phyloP scores from a whole-genome alignment of 2,888 invertebrate genomes.

The Drosophila aldrichi region DNA sequence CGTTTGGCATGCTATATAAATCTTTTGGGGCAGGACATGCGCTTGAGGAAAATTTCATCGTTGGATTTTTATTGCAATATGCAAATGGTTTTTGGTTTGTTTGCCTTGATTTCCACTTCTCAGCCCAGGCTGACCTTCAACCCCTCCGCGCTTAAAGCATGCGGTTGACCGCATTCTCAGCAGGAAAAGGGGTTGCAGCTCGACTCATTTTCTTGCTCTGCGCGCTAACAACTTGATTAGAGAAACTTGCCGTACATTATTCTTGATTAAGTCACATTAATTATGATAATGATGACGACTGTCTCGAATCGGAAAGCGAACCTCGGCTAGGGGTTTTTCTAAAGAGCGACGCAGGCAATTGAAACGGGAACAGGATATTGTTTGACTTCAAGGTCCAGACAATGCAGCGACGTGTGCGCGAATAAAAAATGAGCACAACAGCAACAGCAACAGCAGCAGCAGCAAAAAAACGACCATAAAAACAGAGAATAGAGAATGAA shows the following conservation, averaged over 20 bases:
- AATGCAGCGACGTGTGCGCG: conserved; percentile 62
- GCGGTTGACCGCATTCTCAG: conserved; percentile 81
- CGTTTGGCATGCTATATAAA: conserved; percentile 66
- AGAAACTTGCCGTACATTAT: conserved; percentile 69
- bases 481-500: conserved; percentile 28
- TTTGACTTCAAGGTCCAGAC: conserved; percentile 41
- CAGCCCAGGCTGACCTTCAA: conserved; percentile 72
- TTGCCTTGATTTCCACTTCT: conserved; percentile 23
- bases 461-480: conserved; percentile 49
- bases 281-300: conserved; percentile 81
- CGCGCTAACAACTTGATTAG: conserved; percentile 74
- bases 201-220: conserved; percentile 12
- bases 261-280: conserved; percentile 83
- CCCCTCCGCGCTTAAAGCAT: conserved; percentile 53
- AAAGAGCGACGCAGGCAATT: conserved; percentile 74
- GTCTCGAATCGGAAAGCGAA: conserved; percentile 59
- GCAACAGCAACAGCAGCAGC: neutral
- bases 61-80: conserved; percentile 71
- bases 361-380: conserved; percentile 80
- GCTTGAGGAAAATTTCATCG: conserved; percentile 49
- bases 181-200: conserved; percentile 45
- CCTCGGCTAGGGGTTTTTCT: conserved; percentile 10
- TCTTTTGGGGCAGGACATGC: conserved; percentile 57
- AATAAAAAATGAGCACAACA: conserved; percentile 58
- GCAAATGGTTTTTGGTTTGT: conserved; percentile 66